Conservation (phyloP, 2,888 invertebrate species). For the Melinopterus prodromus region DNA sequence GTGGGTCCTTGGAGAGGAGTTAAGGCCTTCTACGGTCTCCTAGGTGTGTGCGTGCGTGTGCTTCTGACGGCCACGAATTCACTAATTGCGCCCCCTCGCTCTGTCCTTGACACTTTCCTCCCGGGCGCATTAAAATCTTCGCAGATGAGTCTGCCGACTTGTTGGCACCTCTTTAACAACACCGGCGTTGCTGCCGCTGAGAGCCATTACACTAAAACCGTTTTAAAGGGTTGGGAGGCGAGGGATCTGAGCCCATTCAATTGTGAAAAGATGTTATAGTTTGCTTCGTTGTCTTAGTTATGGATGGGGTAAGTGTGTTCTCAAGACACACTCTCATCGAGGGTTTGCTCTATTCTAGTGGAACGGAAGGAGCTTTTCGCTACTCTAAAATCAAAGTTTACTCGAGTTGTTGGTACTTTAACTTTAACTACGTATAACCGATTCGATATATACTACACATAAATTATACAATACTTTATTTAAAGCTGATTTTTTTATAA, state of each 20-base stretch:
- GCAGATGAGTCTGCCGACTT: slow-evolving; percentile 31
- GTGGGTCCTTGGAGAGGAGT: slow-evolving; percentile 36
- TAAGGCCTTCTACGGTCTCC: slow-evolving; percentile 5
- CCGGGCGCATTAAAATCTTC: slow-evolving; percentile 38
- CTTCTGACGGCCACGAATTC: slow-evolving; percentile 45
- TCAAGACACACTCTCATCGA: neutral
- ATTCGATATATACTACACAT: too few species aligned
- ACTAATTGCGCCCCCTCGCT: slow-evolving; percentile 44
- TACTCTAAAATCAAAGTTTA: neutral
- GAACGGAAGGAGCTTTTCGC: neutral
- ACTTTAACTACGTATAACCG: too few species aligned
- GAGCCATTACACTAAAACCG: slow-evolving; percentile 35
- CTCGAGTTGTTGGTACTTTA: neutral
- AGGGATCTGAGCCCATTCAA: neutral
- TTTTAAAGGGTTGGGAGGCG: slow-evolving; percentile 23
- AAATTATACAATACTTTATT: too few species aligned
- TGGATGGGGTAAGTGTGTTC: neutral
- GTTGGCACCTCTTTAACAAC: slow-evolving; percentile 37
- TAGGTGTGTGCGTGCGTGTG: slow-evolving; percentile 36
- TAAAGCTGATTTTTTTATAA: too few species aligned
- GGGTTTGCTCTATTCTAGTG: neutral
- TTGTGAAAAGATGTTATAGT: neutral
- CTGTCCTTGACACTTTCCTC: slow-evolving; percentile 46
- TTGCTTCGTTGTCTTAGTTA: slow-evolving; percentile 4
- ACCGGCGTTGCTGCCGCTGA: slow-evolving; percentile 28